phyloP scores from a whole-genome alignment of 2,113 vertebrate species.

The Chionis minor region DNA sequence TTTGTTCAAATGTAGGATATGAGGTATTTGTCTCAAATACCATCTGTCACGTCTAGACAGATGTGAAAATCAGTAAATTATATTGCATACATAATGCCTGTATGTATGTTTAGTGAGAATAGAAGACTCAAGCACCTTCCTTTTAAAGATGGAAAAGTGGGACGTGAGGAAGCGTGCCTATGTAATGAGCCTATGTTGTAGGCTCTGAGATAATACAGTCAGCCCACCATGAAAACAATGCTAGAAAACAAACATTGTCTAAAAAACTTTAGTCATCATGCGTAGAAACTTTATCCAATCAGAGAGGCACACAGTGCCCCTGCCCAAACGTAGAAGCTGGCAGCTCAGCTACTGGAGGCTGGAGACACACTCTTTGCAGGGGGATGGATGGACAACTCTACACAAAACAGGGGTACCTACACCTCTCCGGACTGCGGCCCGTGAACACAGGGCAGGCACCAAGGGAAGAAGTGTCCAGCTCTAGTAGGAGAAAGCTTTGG shows the following conservation, averaged over 20 bases:
- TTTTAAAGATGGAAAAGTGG: neutral
- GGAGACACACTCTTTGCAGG: neutral
- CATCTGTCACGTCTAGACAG: neutral
- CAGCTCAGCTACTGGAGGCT: neutral
- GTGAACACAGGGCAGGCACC: neutral
- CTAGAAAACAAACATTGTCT: neutral
- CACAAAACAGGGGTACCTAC: neutral
- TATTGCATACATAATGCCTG: neutral
- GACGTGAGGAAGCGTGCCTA: rapidly evolving
- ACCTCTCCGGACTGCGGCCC: neutral
- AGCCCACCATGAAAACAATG: rapidly evolving
- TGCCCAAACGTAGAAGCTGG: neutral
- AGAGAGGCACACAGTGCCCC: neutral
- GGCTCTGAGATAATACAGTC: neutral
- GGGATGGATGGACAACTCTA: too few relatives aligned
- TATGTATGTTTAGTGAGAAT: neutral
- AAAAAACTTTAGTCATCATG: neutral
- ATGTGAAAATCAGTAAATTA: neutral
- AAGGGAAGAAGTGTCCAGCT: neutral
- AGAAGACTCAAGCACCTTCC: neutral
- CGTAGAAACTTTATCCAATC: neutral
- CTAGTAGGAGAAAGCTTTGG: neutral
- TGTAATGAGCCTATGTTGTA: neutral
- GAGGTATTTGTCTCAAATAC: neutral
- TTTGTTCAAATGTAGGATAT: neutral